A percentile compares a stretch with the other conserved stretches of the same genome.
Evolutionary conservation across 1,140 invertebrate genomes (phyloP).

Genomic region (Lasioglossum albipes): DNA sequence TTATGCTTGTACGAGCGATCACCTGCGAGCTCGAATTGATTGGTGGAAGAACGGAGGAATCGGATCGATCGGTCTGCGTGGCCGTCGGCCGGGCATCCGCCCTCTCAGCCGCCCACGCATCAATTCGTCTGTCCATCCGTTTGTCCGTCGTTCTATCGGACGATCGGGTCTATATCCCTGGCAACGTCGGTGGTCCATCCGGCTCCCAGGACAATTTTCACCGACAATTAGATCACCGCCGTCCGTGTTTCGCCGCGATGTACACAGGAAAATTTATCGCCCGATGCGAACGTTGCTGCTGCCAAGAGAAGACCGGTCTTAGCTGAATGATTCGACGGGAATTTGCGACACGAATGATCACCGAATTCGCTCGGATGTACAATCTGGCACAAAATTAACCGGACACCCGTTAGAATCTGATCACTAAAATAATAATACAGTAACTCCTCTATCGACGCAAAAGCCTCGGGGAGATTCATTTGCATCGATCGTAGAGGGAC

Average conservation of each 20-base stretch:
- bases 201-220: conserved; percentile 68
- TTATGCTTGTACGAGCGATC: conserved; percentile 56
- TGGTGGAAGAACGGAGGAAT: conserved; percentile 55
- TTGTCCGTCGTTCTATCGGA: conserved; percentile 35
- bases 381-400: too few relatives aligned
- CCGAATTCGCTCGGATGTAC: too few relatives aligned
- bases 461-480: too few relatives aligned
- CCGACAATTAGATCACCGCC: conserved; percentile 67
- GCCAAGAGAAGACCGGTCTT: too few relatives aligned
- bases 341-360: too few relatives aligned
- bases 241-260: conserved; percentile 60
- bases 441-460: too few relatives aligned
- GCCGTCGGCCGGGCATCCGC: background rate
- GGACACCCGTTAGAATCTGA: too few relatives aligned
- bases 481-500: too few relatives aligned
- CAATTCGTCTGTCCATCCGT: conserved; percentile 41
- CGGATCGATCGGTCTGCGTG: conserved; percentile 39
- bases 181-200: conserved; percentile 37
- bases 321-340: too few relatives aligned
- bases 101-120: conserved; percentile 22
- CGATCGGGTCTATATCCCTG: conserved; percentile 40
- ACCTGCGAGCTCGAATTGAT: conserved; percentile 54
- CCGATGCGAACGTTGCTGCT: background rate
- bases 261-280: conserved; percentile 61
- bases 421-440: too few relatives aligned